Conservation (phyloP, 2,113 vertebrate genomes). For the Ceyx margarethae region DNA sequence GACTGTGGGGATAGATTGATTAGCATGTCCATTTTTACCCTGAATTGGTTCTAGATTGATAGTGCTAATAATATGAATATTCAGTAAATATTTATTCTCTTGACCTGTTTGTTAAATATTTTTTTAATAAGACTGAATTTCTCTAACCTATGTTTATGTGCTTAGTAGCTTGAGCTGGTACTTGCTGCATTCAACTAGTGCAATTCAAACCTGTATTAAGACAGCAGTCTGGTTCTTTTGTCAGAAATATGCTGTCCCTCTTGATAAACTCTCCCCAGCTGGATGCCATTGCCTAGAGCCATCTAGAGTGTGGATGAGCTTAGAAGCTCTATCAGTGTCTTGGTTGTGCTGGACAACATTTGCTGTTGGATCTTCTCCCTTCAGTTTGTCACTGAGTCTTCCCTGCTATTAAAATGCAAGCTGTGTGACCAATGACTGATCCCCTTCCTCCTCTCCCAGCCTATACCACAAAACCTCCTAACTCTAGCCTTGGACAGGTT, state of each 20-base stretch:
- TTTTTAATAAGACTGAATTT: background rate
- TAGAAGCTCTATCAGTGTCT: background rate
- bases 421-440: background rate
- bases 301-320: background rate
- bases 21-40: background rate
- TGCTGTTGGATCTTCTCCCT: background rate
- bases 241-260: background rate
- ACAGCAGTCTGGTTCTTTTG: background rate
- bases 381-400: background rate
- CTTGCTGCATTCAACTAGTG: background rate
- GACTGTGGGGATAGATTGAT: background rate
- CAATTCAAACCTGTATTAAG: background rate
- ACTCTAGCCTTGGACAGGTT: background rate
- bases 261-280: background rate
- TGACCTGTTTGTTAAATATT: background rate
- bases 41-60: background rate
- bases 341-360: background rate
- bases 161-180: background rate
- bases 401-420: background rate
- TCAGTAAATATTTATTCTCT: background rate
- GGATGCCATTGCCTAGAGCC: background rate
- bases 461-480: background rate
- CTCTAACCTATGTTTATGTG: background rate
- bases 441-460: background rate
- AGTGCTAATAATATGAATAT: background rate